Percentiles rank a stretch among this genome's conserved stretches.
Conservation (phyloP, 2,113 vertebrate species). For the Saguinus midas region DNA sequence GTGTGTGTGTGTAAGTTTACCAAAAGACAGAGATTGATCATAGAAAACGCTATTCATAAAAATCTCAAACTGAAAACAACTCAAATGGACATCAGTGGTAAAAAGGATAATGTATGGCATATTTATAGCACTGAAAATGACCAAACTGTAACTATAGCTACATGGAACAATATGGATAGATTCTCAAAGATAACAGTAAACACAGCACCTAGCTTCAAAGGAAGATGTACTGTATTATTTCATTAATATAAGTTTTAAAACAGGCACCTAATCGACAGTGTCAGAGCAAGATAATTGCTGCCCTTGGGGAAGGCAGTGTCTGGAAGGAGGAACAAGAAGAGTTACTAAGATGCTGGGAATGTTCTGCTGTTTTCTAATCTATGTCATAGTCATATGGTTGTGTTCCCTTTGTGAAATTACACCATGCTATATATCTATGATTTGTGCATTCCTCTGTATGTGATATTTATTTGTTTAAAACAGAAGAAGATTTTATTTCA, state of each 20-base stretch:
- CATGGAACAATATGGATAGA: background rate
- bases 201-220: background rate
- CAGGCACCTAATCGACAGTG: background rate
- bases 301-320: background rate
- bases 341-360: background rate
- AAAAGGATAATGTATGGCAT: background rate
- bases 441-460: background rate
- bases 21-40: background rate
- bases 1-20: background rate
- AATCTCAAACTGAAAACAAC: background rate
- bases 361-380: background rate
- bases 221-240: background rate
- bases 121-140: background rate
- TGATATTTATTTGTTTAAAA: background rate
- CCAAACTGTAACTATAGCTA: background rate
- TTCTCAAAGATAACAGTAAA: background rate
- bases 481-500: too few species aligned
- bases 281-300: background rate
- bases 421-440: background rate
- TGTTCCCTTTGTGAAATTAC: background rate
- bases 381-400: background rate
- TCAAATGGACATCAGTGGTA: background rate
- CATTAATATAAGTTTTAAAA: background rate
- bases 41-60: background rate
- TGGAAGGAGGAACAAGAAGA: background rate